Base-by-base conservation (phyloP, 2,888 invertebrate genomes). In the Lasioglossum malachurum region DNA sequence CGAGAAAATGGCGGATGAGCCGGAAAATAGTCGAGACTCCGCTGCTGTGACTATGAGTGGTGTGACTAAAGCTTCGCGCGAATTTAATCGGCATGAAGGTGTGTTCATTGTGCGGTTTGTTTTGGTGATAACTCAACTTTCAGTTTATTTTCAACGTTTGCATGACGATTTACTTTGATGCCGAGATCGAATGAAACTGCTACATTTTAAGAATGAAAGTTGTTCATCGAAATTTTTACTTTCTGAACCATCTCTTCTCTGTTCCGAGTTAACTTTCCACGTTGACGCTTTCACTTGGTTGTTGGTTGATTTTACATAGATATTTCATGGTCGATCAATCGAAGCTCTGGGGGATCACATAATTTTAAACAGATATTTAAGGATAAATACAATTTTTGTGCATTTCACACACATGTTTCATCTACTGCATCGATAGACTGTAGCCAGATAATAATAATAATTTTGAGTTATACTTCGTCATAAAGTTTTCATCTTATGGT, bases 71-170 rank as follows among this genome's bases (percentile, higher is more conserved):
- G 80, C 87, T 84, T 90, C 90, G 84, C 82, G 82, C 80, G 86
- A 87, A 44, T 87, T 81, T 91, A 91, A 91, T 84, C 80, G 49
- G 80, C 86, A 73, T 8, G 90, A 89, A 91, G 91, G 91, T 91
- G 87, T 88, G 91, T 91, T 81, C 38, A 35, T 67, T 80, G 57
- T 71, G 41, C 27, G 16, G 16, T 31, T 31, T 16, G 14, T 64
- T 53, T 53, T 53, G 2, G 19, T 8, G 49, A 53, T 23, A 8
- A 23, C 49, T 53, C 8, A 8, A 7, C 19, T 7, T 19, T 19
- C 16, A 46, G 16, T 46, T 46, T 16, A 49, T 4, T 19, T 19
- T 19, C 2, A 23, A 53, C 49, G 7, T 23, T 53, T 8, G 19
- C 49, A 23, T 53, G 49, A 53, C 49, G 23, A 53, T 53, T 53